Evolutionary conservation across 2,888 invertebrate genomes (phyloP), one percentile per base, ranked within the genome.

Genomic region (Corbicula japonica): DNA sequence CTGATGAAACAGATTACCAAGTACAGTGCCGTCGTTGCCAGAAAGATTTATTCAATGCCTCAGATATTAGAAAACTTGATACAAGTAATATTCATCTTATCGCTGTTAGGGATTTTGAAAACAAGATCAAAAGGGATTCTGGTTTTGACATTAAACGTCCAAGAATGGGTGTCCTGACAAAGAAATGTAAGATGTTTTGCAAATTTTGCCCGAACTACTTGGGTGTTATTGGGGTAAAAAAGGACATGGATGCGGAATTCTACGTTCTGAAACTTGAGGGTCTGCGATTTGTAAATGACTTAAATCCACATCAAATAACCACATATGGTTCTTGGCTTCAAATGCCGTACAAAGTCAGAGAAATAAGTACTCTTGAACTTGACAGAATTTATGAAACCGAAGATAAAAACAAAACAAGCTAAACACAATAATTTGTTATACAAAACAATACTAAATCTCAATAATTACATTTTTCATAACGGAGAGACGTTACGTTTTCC

Each of bases 141-240:
- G n/a, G n/a, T 30, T 62, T 61, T n/a, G 68, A 80, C 54, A 66
- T 26, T 15, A 58, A 48, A 21, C 71, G 75, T 4, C 54, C 26
- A 38, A 71, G 62, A 30, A 63, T 38, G 61, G 74, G 54, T 6
- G 77, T 74, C 3, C 52, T 77, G 21, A 18, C 56, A 32, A 77
- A 75, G 28, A 62, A 61, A 38, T 58, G 44, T 38, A 77, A 75
- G 41, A 77, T 81, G 71, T 66, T 26, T 66, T 81, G 80, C 26
- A 74, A 70, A 32, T 38, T 35, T 10, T 81, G 81, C 58, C 66
- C 71, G 5, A 35, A 52, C 2, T 71, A 77, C 35, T 77, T 74
- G 81, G 81, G 81, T 15, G 56, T 77, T 15, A 70, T 74, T 10
- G 56, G 65, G 4, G 52, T 56, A 23, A 58, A 68, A 5, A 30